These are phyloP conservation scores for Drosophila tripunctata DNA, from an alignment of 2,888 invertebrate genomes.

Conservation along the genomic window DNA sequence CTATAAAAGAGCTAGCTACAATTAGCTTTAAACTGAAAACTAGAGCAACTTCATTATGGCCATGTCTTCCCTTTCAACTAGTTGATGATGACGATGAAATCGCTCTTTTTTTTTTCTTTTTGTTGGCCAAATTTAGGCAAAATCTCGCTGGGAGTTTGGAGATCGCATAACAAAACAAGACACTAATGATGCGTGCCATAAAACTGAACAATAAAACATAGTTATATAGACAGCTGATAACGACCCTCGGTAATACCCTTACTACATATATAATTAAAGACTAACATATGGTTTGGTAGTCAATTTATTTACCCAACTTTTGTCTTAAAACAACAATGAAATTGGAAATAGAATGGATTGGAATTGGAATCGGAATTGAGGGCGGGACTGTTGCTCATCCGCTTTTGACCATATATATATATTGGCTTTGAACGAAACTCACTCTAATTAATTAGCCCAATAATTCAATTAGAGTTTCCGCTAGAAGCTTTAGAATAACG, in stretches of 20 bases:
- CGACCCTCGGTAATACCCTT: slow-evolving; percentile 32
- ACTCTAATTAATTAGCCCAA: background rate
- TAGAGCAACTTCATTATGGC: slow-evolving; percentile 73
- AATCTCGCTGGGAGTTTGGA: slow-evolving; percentile 47
- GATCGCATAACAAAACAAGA: slow-evolving; percentile 69
- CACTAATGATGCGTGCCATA: slow-evolving; percentile 65
- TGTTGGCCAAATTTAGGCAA: slow-evolving; percentile 41
- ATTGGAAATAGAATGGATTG: background rate
- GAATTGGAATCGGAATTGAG: too few relatives aligned
- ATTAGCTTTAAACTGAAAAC: slow-evolving; percentile 48
- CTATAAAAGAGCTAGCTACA: background rate
- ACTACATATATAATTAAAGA: slow-evolving; percentile 7
- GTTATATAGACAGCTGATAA: slow-evolving; percentile 1
- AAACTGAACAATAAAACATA: slow-evolving; percentile 18
- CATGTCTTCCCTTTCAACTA: slow-evolving; percentile 28
- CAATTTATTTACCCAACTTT: slow-evolving; percentile 12
- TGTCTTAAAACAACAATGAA: background rate
- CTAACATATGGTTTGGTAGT: slow-evolving; percentile 2
- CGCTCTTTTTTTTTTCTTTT: too few relatives aligned
- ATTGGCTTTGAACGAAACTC: background rate
- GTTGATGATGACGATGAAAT: slow-evolving; percentile 54
- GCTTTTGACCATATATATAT: slow-evolving; percentile 1
- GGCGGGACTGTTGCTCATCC: slow-evolving; percentile 3
- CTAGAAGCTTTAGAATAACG: background rate
- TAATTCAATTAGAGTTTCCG: slow-evolving; percentile 12